phyloP scores from a whole-genome alignment of 2,888 invertebrate genomes.

The Choristoneura rosaceana region DNA sequence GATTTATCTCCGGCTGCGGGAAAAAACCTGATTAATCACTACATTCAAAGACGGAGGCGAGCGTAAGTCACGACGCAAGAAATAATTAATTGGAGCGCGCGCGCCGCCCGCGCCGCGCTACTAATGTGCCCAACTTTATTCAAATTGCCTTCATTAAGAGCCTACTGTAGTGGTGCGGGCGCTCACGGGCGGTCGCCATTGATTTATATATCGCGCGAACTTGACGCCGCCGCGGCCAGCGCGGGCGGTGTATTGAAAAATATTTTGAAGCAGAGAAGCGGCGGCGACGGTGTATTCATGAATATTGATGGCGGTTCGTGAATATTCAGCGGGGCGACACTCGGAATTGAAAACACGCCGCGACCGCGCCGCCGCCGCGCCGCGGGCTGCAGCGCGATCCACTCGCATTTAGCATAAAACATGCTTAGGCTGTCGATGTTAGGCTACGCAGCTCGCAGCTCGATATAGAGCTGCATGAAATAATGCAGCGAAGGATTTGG shows the following conservation, averaged over 20 bases:
- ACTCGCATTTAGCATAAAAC: conserved; percentile 35
- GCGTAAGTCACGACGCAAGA: conserved; percentile 73
- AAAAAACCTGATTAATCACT: conserved; percentile 78
- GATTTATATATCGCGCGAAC: conserved; percentile 16
- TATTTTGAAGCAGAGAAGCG: conserved; percentile 42
- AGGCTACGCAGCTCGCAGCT: conserved; percentile 25
- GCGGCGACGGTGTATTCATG: conserved; percentile 59
- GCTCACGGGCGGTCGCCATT: conserved; percentile 9
- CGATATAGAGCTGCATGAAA: neutral
- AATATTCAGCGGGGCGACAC: conserved; percentile 72
- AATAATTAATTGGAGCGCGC: conserved; percentile 68
- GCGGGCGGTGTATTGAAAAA: conserved; percentile 39
- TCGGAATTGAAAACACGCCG: conserved; percentile 72
- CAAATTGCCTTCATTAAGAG: conserved; percentile 65
- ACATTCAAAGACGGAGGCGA: conserved; percentile 71
- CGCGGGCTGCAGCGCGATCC: conserved; percentile 5
- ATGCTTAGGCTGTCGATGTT: conserved; percentile 15
- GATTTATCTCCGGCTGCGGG: conserved; percentile 62
- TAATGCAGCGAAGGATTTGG: neutral
- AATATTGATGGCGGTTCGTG: conserved; percentile 74
- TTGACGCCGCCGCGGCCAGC: neutral
- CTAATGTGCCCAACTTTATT: conserved; percentile 60
- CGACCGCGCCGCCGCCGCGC: conserved; percentile 48
- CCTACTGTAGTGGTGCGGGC: conserved; percentile 40
- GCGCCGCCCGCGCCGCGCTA: conserved; percentile 18